Evolutionary conservation across 2,113 vertebrate genomes (phyloP), one percentile per base, ranked within the genome.

Genomic region (Castor canadensis): DNA sequence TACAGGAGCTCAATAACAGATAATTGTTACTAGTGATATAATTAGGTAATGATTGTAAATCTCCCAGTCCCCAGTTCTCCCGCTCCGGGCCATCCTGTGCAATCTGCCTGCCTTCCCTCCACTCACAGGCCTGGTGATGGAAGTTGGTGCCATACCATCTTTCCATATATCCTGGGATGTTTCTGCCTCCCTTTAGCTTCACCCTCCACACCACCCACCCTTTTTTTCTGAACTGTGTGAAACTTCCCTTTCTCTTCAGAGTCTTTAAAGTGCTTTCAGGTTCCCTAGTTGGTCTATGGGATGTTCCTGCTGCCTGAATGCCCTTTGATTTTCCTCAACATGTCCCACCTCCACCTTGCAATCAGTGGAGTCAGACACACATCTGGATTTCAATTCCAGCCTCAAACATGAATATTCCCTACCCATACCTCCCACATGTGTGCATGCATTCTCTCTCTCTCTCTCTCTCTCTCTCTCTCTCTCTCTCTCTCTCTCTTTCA

Each of bases 401-500:
- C 58, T 87, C 67, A 58, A 52, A 87, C 40, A 56, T 24, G 38
- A 32, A 43, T 38, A 35, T 7, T 67, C 49, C 6, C 64, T 56
- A 56, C 26, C 15, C 28, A 75, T 75, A n/a, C n/a, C n/a, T n/a
- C n/a, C n/a, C n/a, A n/a, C n/a, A n/a, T n/a, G n/a, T n/a, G n/a
- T n/a, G n/a, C n/a, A n/a, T n/a, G n/a, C n/a, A n/a, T n/a, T n/a
- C n/a, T n/a, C n/a, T n/a, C n/a, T n/a, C n/a, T n/a, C n/a, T n/a
- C n/a, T n/a, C n/a, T n/a, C n/a, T n/a, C n/a, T n/a, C n/a, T n/a
- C n/a, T n/a, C n/a, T n/a, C n/a, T n/a, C n/a, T 52, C 52, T 52
- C 9, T 6, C 28, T 16, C 10, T 30, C 22, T 4, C 24, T 8
- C 19, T 9, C 43, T 3, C 17, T 6, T 1, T 9, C 40, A 26